Conservation (phyloP, 2,113 vertebrate species). For the Barnardius zonarius region DNA sequence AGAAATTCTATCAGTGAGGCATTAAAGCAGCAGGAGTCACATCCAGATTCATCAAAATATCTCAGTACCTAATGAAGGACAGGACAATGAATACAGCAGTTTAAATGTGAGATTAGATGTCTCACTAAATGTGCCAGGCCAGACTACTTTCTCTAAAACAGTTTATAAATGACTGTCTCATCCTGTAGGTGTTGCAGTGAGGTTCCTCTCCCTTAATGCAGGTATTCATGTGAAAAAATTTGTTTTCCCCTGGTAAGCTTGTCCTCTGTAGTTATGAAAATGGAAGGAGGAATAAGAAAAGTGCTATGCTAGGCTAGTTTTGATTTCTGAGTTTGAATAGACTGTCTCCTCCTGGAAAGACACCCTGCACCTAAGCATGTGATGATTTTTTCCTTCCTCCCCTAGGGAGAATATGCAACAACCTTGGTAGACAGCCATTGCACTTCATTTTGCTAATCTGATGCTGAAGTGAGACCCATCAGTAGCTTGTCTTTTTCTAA, state of each 20-base stretch:
- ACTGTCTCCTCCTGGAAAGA: not conserved
- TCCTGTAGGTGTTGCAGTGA: not conserved
- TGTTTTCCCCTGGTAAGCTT: not conserved
- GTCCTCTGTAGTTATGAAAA: not conserved
- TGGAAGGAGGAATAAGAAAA: not conserved
- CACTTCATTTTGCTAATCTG: not conserved
- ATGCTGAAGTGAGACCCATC: not conserved
- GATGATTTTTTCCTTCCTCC: not conserved
- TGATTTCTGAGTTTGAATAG: not conserved
- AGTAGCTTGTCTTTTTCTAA: not conserved
- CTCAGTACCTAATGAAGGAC: not conserved
- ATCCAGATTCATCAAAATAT: not conserved
- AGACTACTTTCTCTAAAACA: not conserved
- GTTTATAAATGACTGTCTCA: not conserved
- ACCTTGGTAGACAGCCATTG: not conserved
- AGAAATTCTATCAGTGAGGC: not conserved
- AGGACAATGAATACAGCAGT: not conserved
- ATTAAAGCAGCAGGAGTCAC: accelerated
- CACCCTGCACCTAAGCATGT: not conserved
- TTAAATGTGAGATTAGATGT: not conserved
- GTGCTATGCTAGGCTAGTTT: not conserved
- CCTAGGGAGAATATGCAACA: not conserved
- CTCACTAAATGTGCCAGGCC: not conserved
- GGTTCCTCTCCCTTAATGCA: not conserved
- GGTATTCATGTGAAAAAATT: not conserved